These are phyloP conservation scores for Phaethornis superciliosus DNA, from an alignment of 2,113 vertebrate species.

Conservation along the genomic window DNA sequence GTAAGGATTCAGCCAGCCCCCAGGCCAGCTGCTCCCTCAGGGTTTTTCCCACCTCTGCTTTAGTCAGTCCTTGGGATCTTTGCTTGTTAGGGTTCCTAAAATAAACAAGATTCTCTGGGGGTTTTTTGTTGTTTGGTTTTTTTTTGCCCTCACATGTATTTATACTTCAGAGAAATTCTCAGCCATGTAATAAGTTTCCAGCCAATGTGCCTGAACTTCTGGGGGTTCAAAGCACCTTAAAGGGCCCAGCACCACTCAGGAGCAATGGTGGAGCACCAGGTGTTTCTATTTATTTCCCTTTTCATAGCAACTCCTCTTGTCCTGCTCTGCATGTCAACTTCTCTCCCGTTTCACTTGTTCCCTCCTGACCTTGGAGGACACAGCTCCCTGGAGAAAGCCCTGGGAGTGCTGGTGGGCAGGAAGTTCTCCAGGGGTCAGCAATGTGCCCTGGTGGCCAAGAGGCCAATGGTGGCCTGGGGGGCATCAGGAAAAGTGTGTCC, in stretches of 20 bases:
- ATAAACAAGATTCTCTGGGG: background rate
- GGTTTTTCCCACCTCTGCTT: background rate
- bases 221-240: background rate
- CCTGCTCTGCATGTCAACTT: background rate
- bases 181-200: background rate
- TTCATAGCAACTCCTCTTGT: background rate
- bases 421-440: background rate
- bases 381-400: too few relatives aligned
- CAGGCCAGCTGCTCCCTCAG: background rate
- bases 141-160: background rate
- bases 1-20: background rate
- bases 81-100: background rate
- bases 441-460: background rate
- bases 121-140: background rate
- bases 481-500: too few relatives aligned
- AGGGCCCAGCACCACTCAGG: background rate
- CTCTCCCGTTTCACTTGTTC: rapidly evolving
- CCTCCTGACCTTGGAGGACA: background rate
- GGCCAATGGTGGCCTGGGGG: too few relatives aligned
- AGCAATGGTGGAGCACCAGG: background rate
- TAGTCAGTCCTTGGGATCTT: background rate
- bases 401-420: too few relatives aligned
- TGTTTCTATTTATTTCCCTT: background rate
- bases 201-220: background rate
- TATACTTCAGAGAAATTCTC: background rate